These are phyloP conservation scores for Thamnaconus septentrionalis DNA, from an alignment of 2,113 vertebrate genomes.

Conservation along the genomic window DNA sequence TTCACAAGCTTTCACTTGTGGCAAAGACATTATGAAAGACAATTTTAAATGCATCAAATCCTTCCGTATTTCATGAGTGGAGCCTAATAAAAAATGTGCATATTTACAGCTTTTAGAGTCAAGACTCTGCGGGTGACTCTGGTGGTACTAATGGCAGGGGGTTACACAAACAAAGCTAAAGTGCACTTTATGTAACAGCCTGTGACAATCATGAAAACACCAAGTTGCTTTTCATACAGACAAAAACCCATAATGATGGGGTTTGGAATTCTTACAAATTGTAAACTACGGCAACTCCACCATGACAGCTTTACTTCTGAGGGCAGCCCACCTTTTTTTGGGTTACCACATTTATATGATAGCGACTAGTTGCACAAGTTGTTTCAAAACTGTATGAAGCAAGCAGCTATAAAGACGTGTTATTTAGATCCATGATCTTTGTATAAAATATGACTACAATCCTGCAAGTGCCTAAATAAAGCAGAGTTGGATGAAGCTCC, in stretches of 20 bases:
- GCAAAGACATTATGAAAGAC: constrained; percentile 17
- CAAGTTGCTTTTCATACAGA: constrained; percentile 31
- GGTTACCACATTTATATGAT: too few species aligned
- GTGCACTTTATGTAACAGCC: constrained; percentile 39
- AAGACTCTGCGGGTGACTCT: constrained; percentile 31
- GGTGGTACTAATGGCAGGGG: constrained; percentile 43
- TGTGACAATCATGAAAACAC: constrained; percentile 28
- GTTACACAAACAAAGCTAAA: constrained; percentile 45
- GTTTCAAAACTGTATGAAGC: too few species aligned
- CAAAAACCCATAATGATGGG: constrained; percentile 34
- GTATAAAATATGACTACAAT: too few species aligned
- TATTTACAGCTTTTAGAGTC: constrained; percentile 44
- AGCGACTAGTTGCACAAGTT: too few species aligned
- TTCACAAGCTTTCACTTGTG: constrained; percentile 22
- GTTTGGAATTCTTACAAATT: constrained; percentile 23
- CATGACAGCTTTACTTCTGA: too few species aligned
- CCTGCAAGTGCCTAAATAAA: too few species aligned
- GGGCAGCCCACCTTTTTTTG: too few species aligned
- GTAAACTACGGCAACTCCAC: neutral
- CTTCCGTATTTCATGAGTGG: constrained; percentile 8
- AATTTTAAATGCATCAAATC: constrained; percentile 1
- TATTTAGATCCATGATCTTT: too few species aligned
- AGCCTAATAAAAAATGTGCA: constrained; percentile 33
- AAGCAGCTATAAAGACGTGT: too few species aligned
- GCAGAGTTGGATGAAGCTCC: too few species aligned